These are phyloP conservation scores for Bombus soroeensis DNA, from an alignment of 1,140 invertebrate genomes.

Conservation along the genomic window DNA sequence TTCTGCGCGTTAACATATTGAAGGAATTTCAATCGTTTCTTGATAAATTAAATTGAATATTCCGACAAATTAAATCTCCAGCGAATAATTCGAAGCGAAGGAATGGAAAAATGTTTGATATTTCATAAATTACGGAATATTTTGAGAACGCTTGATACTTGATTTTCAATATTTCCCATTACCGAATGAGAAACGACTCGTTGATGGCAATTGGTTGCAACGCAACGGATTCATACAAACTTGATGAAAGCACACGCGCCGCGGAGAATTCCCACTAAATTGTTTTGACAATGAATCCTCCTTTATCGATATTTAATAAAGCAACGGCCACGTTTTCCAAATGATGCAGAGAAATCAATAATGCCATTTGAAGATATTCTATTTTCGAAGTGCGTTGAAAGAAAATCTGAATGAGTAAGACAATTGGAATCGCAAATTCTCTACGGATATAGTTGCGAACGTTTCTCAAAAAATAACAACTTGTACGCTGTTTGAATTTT, in stretches of 20 bases:
- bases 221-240: conserved; percentile 13
- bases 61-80: neutral
- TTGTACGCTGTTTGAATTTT: neutral
- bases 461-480: neutral
- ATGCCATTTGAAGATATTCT: neutral
- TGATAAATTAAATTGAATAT: neutral
- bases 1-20: too few relatives aligned
- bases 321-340: neutral
- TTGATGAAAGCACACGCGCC: conserved; percentile 19
- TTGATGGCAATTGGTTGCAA: conserved; percentile 16
- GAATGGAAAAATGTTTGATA: neutral
- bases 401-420: neutral
- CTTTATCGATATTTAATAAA: conserved; percentile 40
- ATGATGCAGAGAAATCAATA: neutral
- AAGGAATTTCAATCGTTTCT: neutral
- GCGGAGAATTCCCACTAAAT: conserved; percentile 11
- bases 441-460: neutral
- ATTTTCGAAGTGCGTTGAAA: neutral
- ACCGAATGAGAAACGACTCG: conserved; percentile 4
- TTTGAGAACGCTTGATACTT: conserved; percentile 6
- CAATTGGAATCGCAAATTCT: neutral
- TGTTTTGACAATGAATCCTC: conserved; percentile 31
- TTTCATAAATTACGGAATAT: conserved; percentile 1
- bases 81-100: neutral
- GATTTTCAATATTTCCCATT: conserved; percentile 27